phyloP scores from a whole-genome alignment of 2,797 vertebrate species.

The Melanotaenia nigrans region DNA sequence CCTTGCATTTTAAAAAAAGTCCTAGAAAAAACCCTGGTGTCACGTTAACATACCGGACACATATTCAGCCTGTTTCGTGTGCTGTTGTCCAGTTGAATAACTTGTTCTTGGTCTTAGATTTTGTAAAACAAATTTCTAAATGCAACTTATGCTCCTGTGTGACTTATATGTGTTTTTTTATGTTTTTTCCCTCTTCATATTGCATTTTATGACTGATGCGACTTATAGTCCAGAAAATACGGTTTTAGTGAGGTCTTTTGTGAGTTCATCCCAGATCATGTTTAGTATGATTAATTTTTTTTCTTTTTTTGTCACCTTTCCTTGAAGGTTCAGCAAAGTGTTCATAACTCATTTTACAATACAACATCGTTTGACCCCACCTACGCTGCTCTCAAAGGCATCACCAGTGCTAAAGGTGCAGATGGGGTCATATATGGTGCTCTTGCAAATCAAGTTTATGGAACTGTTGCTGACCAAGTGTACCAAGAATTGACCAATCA shows the following conservation, averaged over 20 bases:
- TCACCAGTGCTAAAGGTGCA: slow-evolving; percentile 78
- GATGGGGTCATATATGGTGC: slow-evolving; percentile 84
- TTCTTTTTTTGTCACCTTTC: neutral
- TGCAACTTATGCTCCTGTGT: too few species aligned
- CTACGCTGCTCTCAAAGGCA: slow-evolving; percentile 83
- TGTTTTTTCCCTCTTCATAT: too few species aligned
- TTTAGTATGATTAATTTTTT: neutral
- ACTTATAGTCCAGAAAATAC: too few species aligned
- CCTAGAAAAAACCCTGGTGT: too few species aligned
- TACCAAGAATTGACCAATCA: slow-evolving; percentile 67
- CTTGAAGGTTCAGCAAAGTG: slow-evolving; percentile 83
- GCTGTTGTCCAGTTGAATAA: too few species aligned
- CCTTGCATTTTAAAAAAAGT: too few species aligned
- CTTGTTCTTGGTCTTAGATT: too few species aligned
- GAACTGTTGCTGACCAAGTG: slow-evolving; percentile 81
- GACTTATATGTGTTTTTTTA: too few species aligned
- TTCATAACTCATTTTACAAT: slow-evolving; percentile 87
- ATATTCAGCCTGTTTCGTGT: too few species aligned
- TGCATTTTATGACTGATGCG: too few species aligned
- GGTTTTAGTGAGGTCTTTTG: neutral
- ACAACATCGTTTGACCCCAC: slow-evolving; percentile 84
- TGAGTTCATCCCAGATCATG: neutral
- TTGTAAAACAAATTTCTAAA: too few species aligned
- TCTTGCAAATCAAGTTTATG: slow-evolving; percentile 85
- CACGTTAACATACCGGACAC: too few species aligned